Evolutionary conservation across 1,140 invertebrate genomes (phyloP).

Genomic region (Coptotermes formosanus): DNA sequence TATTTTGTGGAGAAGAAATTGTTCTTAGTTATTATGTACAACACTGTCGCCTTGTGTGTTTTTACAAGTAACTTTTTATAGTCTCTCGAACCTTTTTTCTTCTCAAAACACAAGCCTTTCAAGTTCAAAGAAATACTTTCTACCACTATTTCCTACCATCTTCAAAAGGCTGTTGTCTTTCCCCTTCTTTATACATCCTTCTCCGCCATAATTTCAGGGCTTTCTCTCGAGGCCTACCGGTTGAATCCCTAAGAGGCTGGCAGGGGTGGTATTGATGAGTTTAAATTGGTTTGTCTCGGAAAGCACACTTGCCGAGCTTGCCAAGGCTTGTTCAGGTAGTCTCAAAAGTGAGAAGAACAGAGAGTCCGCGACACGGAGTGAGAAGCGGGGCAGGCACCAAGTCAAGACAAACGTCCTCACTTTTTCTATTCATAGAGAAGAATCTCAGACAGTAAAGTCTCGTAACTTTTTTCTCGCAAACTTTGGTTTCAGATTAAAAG

Average conservation of each 20-base stretch:
- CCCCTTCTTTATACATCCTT: not conserved
- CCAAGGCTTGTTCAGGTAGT: not conserved
- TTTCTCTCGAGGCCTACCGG: not conserved
- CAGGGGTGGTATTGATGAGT: conserved; percentile 13
- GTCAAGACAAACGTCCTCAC: not conserved
- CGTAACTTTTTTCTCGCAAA: not conserved
- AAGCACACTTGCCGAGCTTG: not conserved
- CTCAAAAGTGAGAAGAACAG: not conserved
- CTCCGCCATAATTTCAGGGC: not conserved
- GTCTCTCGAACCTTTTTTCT: not conserved
- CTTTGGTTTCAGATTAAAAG: not conserved
- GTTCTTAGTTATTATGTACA: not conserved
- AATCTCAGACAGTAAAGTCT: not conserved
- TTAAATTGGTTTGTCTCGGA: conserved; percentile 3
- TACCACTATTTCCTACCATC: not conserved
- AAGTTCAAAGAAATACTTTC: not conserved
- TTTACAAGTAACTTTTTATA: not conserved
- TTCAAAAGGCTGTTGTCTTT: not conserved
- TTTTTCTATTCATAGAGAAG: not conserved
- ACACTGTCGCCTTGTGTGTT: not conserved
- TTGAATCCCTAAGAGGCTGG: not conserved
- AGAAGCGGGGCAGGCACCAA: not conserved
- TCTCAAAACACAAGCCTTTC: not conserved
- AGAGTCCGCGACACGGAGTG: not conserved
- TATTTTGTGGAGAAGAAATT: not conserved